phyloP scores from a whole-genome alignment of 2,888 invertebrate genomes.

The Stenchaetothrips biformis region DNA sequence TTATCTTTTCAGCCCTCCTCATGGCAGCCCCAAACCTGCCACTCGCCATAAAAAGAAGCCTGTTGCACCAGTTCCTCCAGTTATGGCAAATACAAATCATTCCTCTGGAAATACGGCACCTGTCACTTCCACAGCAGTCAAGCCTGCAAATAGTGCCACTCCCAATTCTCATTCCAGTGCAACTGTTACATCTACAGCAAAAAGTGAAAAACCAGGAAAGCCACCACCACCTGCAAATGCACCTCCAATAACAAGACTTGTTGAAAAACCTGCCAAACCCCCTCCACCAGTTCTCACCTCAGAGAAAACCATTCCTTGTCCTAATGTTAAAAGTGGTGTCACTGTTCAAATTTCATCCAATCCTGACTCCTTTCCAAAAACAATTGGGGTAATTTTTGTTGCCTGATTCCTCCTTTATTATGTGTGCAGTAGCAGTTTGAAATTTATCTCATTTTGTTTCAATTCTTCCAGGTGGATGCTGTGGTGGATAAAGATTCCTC shows the following conservation, averaged over 20 bases:
- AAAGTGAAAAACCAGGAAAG: slow-evolving; percentile 39
- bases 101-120: slow-evolving; percentile 36
- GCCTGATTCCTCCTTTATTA: background rate
- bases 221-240: slow-evolving; percentile 34
- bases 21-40: slow-evolving; percentile 69
- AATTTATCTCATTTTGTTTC: background rate
- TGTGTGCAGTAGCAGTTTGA: background rate
- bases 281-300: slow-evolving; percentile 42
- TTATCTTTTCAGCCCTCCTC: slow-evolving; percentile 59
- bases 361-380: background rate
- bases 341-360: background rate
- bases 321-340: background rate
- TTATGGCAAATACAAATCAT: slow-evolving; percentile 34
- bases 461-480: background rate
- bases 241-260: slow-evolving; percentile 32
- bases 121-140: slow-evolving; percentile 45
- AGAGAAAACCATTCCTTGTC: background rate
- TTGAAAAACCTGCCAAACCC: slow-evolving; percentile 57
- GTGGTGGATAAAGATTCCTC: background rate
- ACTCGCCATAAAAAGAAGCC: slow-evolving; percentile 69
- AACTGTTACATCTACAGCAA: slow-evolving; percentile 43
- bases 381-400: background rate
- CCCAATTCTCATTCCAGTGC: slow-evolving; percentile 38
- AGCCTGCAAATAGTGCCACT: slow-evolving; percentile 32
- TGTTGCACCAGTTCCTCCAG: slow-evolving; percentile 63